phyloP scores from a whole-genome alignment of 2,888 invertebrate species.

The Chromoteleia sp. region DNA sequence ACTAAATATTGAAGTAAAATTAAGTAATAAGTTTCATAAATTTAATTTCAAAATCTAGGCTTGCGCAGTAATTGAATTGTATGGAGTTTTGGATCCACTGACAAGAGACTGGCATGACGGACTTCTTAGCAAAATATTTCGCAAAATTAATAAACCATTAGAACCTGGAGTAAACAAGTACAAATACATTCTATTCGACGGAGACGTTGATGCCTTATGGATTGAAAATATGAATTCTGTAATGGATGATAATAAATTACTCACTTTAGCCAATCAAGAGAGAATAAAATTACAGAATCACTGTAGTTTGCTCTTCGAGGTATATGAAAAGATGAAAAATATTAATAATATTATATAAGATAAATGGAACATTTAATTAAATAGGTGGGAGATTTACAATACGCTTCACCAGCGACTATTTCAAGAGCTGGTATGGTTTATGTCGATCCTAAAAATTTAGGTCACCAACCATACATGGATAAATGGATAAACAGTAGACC shows the following conservation, averaged over 20 bases:
- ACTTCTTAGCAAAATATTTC: slow-evolving; percentile 94
- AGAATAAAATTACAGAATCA: slow-evolving; percentile 92
- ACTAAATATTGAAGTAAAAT: no score
- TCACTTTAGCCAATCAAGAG: slow-evolving; percentile 96
- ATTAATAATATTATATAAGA: neutral
- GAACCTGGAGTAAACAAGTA: slow-evolving; percentile 88
- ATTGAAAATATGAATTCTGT: slow-evolving; percentile 99
- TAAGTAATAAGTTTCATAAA: no score
- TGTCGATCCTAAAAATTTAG: slow-evolving; percentile 96
- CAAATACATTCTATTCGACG: slow-evolving; percentile 95
- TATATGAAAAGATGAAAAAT: slow-evolving; percentile 73
- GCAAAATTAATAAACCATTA: slow-evolving; percentile 93
- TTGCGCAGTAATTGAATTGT: slow-evolving; percentile 94
- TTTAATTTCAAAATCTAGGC: slow-evolving; percentile 85
- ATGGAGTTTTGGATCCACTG: slow-evolving; percentile 93
- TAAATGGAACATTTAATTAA: no score
- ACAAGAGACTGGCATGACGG: slow-evolving; percentile 98
- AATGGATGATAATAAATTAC: slow-evolving; percentile 96
- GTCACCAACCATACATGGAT: slow-evolving; percentile 94
- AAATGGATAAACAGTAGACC: slow-evolving; percentile 89
- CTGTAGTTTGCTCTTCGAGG: slow-evolving; percentile 94
- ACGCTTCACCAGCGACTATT: slow-evolving; percentile 96
- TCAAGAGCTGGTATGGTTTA: slow-evolving; percentile 97
- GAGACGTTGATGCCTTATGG: slow-evolving; percentile 97
- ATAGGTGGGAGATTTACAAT: slow-evolving; percentile 93